Base-by-base conservation (phyloP, 2,888 invertebrate genomes). In the Dendrolimus pini region DNA sequence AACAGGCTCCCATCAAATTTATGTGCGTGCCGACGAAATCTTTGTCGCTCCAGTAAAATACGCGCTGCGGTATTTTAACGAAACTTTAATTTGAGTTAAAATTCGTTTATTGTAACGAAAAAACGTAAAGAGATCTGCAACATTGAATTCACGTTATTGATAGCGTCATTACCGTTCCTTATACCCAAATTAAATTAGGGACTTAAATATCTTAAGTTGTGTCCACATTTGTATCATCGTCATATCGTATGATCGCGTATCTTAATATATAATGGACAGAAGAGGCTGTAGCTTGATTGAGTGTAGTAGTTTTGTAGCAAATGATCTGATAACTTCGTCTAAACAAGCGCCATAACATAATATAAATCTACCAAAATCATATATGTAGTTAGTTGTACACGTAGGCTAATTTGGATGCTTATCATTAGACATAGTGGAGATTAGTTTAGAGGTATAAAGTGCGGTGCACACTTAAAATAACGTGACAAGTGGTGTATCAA, bases 161-260 rank as follows among this genome's bases (percentile, higher is more conserved):
- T 82, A 74, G 76, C 75, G 83, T 84, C 82, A 82, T 85, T 85
- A 86, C 62, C 66, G 63, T 60, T 74, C 76, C 72, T 75, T 75
- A 66, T 64, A 68, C 69, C 81, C 81, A 83, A 82, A 85, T 84
- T 85, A 82, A 86, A 87, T 85, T 83, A 83, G 78, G 61, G 66
- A 61, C 68, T 78, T 80, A 82, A 78, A 82, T 75, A 80, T 77
- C 70, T 74, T 72, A 70, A 67, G 67, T 69, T 70, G 77, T 3
- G 47, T 12, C 47, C 12, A 10, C 47, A 47, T 12, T 12, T 9
- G 47, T 47, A 47, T 30, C 30, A 30, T 30, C 30, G 30, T 30
- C 30, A 3, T 30, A 30, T 30, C 30, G 30, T 30, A 30, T 30
- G 30, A 30, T 30, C 30, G 30, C 6, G 30, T 30, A 30, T 30